A percentile compares a stretch with the other conserved stretches of the same genome.
Evolutionary conservation across 2,888 invertebrate species (phyloP).

Genomic region (Stramonita haemastoma): DNA sequence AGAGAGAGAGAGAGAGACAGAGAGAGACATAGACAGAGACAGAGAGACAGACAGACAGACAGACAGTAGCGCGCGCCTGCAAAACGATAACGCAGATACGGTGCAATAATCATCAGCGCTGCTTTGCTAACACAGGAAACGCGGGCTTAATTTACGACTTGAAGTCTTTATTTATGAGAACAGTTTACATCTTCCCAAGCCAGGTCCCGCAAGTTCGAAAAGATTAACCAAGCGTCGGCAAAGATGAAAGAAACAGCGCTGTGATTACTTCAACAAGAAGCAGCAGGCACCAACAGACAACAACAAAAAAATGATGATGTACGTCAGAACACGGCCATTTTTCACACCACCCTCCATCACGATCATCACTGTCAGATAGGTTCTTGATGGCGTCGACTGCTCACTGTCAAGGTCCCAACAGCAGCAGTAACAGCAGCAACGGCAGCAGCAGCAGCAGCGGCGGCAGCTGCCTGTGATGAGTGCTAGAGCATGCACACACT

Average conservation of each 20-base stretch:
- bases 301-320: conserved; percentile 4
- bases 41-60: background rate
- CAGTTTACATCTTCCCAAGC: conserved; percentile 6
- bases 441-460: background rate
- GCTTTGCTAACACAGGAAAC: conserved; percentile 14
- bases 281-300: background rate
- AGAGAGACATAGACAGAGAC: background rate
- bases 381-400: conserved; percentile 13
- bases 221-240: background rate
- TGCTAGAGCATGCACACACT: conserved; percentile 10
- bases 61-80: background rate
- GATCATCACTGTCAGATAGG: conserved; percentile 17
- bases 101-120: background rate
- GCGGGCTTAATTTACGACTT: conserved; percentile 15
- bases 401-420: background rate
- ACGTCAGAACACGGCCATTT: background rate
- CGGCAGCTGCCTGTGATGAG: conserved; percentile 10
- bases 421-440: background rate
- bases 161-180: conserved; percentile 8
- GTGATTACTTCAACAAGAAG: background rate
- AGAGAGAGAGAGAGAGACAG: background rate
- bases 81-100: background rate
- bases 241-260: background rate
- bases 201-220: background rate
- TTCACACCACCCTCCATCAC: background rate